Base-by-base conservation (phyloP, 2,113 vertebrate genomes). In the Grallaria varia region DNA sequence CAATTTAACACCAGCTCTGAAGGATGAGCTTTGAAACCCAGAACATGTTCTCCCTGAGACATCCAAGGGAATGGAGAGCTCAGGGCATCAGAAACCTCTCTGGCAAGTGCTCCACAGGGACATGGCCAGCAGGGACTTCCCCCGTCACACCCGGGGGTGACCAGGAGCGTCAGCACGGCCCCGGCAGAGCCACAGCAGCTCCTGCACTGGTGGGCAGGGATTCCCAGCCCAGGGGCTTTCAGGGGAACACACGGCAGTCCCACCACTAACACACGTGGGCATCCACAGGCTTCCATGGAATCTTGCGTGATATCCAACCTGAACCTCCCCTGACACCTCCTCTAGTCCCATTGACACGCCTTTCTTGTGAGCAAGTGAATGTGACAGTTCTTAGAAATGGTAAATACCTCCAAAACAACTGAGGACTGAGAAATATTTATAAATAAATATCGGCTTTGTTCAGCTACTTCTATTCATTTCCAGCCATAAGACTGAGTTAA, bases 71-170 rank as follows among this genome's bases (percentile, higher is more conserved):
- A 40, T 3, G 4, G 22, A 60, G 88, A 75, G 16, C 3, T 40
- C 24, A 31, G 27, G 82, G 31, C 84, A 47, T 12, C 55, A 12
- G 15, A 42, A 64, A 47, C 22, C 21, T 58, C 79, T 59, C 3
- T 11, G 49, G 44, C 17, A 21, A 7, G 3, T 2, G 42, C 8
- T 69, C 37, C 45, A 7, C 25, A 3, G 28, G 47, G 71, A 28
- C 37, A 25, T 2, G 2, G 2, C 40, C 73, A 39, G 85, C 20
- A 33, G 49, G 37, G 18, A 22, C 37, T 8, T 37, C n/a, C 4
- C 7, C 22, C 47, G 6, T 4, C 4, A 1, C 62, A 6, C 14
- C 53, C 3, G 37, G 1, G 12, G 1, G 12, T 0, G 3, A 14
- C 25, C 50, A 15, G 12, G 28, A 12, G 23, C 56, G 31, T 3